These are phyloP conservation scores for Copidosoma aretas DNA, from an alignment of 2,888 invertebrate genomes.

Conservation along the genomic window DNA sequence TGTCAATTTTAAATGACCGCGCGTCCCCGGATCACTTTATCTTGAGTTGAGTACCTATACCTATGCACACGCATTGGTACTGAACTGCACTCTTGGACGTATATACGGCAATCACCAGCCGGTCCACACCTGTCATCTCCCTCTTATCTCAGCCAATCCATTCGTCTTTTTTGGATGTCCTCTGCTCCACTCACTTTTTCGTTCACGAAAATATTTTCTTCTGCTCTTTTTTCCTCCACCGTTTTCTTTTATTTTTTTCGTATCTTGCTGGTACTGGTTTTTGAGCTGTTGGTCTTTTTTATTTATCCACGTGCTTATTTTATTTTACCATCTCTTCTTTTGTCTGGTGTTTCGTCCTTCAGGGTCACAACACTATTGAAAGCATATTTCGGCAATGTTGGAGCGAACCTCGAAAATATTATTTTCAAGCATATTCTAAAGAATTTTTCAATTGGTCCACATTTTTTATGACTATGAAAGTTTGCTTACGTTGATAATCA, in stretches of 20 bases:
- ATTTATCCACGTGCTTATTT: no score
- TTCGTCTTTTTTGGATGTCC: conserved; percentile 41
- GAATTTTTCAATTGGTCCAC: no score
- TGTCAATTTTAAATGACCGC: conserved; percentile 43
- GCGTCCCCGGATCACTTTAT: conserved; percentile 44
- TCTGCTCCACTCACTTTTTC: conserved; percentile 4
- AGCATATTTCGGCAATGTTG: no score
- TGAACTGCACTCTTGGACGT: no score
- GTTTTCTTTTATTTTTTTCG: conserved; percentile 21
- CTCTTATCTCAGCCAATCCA: conserved; percentile 54
- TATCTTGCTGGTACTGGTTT: not conserved
- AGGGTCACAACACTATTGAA: no score
- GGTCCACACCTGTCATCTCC: conserved; percentile 55
- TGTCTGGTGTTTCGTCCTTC: no score
- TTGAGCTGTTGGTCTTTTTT: not conserved
- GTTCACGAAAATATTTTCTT: not conserved
- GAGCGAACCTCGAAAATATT: no score
- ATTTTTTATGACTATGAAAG: no score
- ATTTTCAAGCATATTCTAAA: no score
- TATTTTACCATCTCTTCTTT: no score
- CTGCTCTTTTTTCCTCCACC: conserved; percentile 27
- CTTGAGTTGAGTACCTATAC: conserved; percentile 43
- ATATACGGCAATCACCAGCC: conserved; percentile 33
- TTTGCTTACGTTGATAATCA: no score
- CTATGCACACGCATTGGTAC: conserved; percentile 2